phyloP scores from a whole-genome alignment of 1,140 invertebrate species.

The Drosophila sucinea region DNA sequence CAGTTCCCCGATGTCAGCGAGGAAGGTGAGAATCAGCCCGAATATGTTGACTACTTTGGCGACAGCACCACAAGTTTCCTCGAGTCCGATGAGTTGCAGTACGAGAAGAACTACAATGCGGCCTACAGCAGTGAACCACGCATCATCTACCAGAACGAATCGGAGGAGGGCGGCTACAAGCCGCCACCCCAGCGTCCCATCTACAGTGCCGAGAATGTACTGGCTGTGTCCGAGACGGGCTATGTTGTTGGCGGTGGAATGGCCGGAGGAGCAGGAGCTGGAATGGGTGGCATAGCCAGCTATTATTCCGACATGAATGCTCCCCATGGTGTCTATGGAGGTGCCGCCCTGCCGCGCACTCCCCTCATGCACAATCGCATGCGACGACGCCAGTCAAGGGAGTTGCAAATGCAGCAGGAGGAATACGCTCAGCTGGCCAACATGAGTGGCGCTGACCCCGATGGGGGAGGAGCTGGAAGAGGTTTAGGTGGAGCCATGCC shows the following conservation, averaged over 20 bases:
- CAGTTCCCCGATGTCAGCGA: slow-evolving; percentile 78
- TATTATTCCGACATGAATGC: slow-evolving; percentile 58
- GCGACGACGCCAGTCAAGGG: slow-evolving; percentile 68
- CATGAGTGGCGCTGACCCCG: slow-evolving; percentile 5
- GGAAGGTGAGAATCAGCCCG: slow-evolving; percentile 63
- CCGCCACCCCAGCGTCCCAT: slow-evolving; percentile 56
- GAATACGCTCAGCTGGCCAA: slow-evolving; percentile 48
- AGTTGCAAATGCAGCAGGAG: slow-evolving; percentile 71
- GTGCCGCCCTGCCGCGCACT: slow-evolving; percentile 69
- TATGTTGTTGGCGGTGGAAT: slow-evolving; percentile 41
- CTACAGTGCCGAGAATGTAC: slow-evolving; percentile 73
- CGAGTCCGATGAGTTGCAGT: slow-evolving; percentile 80
- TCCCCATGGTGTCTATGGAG: slow-evolving; percentile 42
- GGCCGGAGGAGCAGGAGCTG: slow-evolving; percentile 21
- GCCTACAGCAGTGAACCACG: slow-evolving; percentile 81
- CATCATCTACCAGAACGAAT: slow-evolving; percentile 80
- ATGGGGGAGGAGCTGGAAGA: background rate
- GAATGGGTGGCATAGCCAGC: slow-evolving; percentile 33
- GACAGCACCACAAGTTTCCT: slow-evolving; percentile 75
- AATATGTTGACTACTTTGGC: slow-evolving; percentile 80
- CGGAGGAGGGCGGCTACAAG: slow-evolving; percentile 65
- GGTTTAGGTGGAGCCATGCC: background rate
- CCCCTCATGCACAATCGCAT: slow-evolving; percentile 77
- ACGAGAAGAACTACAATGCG: slow-evolving; percentile 77
- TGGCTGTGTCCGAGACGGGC: slow-evolving; percentile 35